Base-by-base conservation (phyloP, 2,113 vertebrate genomes). In the Pelecanus crispus region DNA sequence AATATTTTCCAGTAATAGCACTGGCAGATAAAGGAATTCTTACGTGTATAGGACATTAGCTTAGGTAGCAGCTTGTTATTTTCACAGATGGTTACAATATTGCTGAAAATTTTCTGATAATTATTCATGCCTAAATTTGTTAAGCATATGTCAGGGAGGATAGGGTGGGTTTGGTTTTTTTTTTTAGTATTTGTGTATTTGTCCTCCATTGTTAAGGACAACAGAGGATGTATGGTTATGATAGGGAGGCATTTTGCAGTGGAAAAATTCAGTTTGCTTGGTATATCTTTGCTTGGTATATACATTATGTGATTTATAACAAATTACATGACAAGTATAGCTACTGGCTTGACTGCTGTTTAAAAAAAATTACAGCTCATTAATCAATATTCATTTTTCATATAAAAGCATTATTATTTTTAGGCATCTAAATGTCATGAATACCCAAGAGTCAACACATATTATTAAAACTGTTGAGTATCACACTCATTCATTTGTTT, bases 321-420 rank as follows among this genome's bases (percentile, higher is more conserved):
- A 96, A 97, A 94, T 95, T 98, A 91, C 82, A 94, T 98, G 97
- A 98, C 95, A 97, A 97, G 86, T 94, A 98, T 94, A 97, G 96
- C 97, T 98, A 95, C 94, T 97, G 93, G 89, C 67, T 95, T 93
- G 72, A 59, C 79, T 95, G 75, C 92, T 96, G 38, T 86, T 52
- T 62, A 97, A 97, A 98, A 98, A 98, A 98, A 96, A 98, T 94
- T 91, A 98, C 96, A 97, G 97, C 93, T 97, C 96, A 98, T 98
- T 98, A 97, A 99, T 98, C 98, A 98, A 97, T 98, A 98, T 97
- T 98, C 95, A 97, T 94, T 93, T 90, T 94, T 97, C 94, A 97
- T 97, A 97, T 92, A 97, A 98, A 98, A 97, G 94, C 96, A 98
- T 98, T 98, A 98, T 97, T 97, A 90, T 98, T 98, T 98, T 96